Evolutionary conservation across 2,113 vertebrate genomes (phyloP).

Genomic region (Pachypanchax playfairii): DNA sequence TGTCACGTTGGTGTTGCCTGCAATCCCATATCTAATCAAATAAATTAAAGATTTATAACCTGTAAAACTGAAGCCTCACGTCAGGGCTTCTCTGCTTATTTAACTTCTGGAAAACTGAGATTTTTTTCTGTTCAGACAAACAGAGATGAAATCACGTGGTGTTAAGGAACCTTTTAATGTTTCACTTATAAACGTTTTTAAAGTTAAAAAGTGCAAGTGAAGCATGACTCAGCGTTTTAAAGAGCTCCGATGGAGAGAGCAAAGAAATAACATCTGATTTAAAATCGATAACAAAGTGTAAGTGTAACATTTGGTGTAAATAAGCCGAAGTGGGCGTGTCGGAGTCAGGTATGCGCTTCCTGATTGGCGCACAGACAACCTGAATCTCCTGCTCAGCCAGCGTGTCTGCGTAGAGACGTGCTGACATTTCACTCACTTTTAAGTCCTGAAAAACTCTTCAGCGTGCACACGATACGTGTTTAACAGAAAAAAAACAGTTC

Average conservation of each 20-base stretch:
- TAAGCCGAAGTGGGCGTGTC: conserved; percentile 13
- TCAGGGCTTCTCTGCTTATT: too few relatives aligned
- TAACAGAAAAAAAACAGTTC: too few relatives aligned
- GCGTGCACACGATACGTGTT: too few relatives aligned
- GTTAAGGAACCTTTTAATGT: too few relatives aligned
- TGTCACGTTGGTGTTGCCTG: conserved; percentile 94
- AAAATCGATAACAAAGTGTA: not conserved
- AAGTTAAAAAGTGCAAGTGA: not conserved
- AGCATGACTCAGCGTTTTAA: conserved; percentile 18
- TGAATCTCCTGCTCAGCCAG: conserved; percentile 21
- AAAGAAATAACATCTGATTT: too few relatives aligned
- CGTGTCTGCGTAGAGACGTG: conserved; percentile 33
- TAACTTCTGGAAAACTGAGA: too few relatives aligned
- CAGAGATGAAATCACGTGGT: too few relatives aligned
- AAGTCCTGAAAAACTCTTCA: not conserved
- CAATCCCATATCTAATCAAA: conserved; percentile 97
- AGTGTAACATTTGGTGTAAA: not conserved
- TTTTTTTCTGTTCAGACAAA: too few relatives aligned
- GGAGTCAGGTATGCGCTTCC: conserved; percentile 23
- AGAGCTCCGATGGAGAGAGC: too few relatives aligned
- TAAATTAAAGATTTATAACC: too few relatives aligned
- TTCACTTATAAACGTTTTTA: too few relatives aligned
- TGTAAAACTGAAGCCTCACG: too few relatives aligned
- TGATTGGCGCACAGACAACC: conserved; percentile 34
- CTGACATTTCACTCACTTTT: not conserved